Evolutionary conservation across 2,888 invertebrate species (phyloP), one percentile per base, ranked within the genome.

Genomic region (Orthonychiurus folsomi): DNA sequence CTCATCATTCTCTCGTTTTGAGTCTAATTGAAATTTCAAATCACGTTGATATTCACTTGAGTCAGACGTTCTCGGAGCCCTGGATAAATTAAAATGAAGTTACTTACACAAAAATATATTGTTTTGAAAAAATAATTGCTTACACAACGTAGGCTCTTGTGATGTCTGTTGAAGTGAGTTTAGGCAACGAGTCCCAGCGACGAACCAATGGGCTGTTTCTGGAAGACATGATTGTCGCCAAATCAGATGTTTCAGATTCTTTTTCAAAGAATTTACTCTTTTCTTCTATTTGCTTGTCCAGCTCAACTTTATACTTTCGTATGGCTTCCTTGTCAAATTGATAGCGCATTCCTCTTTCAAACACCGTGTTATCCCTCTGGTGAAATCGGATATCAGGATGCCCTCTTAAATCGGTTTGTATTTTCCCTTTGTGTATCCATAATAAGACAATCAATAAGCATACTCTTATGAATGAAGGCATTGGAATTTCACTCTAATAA

Each of bases 321-420:
- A 59, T 50, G 24, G 21, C 47, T 20, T 59, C 59, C 59, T 50
- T 59, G 20, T 59, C 59, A 21, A 50, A 21, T 50, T 59, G 59
- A 23, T 59, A 59, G 3, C 59, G 5, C 48, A 59, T 59, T n/a
- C 59, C 37, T 48, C 47, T 47, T 24, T 59, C 59, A 48, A 59
- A 50, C 5, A 59, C 50, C 5, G 59, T 28, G 26, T 26, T 59
- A 9, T 50, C 59, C 3, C 59, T 47, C 26, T 59, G 59, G 50
- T 59, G 59, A 59, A 59, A 59, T 50, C 59, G 59, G 50, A 59
- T 59, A 9, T 59, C 59, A 48, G 59, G 59, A 50, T 59, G 50
- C 21, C 59, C 59, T 48, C 59, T 3, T 50, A 59, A 26, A 50
- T 50, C 48, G 25, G 59, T 59, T 37, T 59, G 59, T 23, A 59